Evolutionary conservation across 92 coral and sea anemone species (phyloP).

Genomic region (Umimayanthus kanabou): DNA sequence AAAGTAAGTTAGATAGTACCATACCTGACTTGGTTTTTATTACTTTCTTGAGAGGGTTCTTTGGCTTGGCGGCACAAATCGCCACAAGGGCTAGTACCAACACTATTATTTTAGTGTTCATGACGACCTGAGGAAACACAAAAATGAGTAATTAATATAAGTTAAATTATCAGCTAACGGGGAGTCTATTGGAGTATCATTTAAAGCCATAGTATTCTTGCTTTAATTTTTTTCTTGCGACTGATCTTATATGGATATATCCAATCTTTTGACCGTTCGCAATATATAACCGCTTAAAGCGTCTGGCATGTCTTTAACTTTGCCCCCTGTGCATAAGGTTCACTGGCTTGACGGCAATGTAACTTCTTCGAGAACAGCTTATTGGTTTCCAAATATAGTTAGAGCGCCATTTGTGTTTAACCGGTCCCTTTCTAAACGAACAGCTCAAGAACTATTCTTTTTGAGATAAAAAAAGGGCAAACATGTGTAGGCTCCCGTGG

Average conservation of each 20-base stretch:
- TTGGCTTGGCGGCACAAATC: slow-evolving; percentile 21
- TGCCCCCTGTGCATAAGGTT: neutral
- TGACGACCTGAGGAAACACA: slow-evolving; percentile 26
- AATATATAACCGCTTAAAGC: neutral
- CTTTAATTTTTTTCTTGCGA: neutral
- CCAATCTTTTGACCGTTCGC: no score
- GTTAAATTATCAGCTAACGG: neutral
- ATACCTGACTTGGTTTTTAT: slow-evolving; percentile 29
- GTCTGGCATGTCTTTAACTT: neutral
- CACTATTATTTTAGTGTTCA: slow-evolving; percentile 37
- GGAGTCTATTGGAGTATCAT: neutral
- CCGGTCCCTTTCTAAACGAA: neutral
- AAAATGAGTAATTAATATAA: neutral
- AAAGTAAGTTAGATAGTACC: no score
- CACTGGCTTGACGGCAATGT: neutral
- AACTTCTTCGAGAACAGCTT: neutral
- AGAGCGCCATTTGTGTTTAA: neutral
- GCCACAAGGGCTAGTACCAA: slow-evolving; percentile 41
- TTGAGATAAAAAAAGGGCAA: neutral
- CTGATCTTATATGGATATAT: neutral
- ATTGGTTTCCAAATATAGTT: neutral
- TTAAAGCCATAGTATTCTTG: neutral
- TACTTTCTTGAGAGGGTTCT: slow-evolving; percentile 26
- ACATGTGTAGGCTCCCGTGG: neutral
- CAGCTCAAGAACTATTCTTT: neutral